A percentile compares a stretch with the other conserved stretches of the same genome.
These are phyloP conservation scores for Callithrix jacchus DNA, from an alignment of 2,113 vertebrate genomes.

Conservation along the genomic window DNA sequence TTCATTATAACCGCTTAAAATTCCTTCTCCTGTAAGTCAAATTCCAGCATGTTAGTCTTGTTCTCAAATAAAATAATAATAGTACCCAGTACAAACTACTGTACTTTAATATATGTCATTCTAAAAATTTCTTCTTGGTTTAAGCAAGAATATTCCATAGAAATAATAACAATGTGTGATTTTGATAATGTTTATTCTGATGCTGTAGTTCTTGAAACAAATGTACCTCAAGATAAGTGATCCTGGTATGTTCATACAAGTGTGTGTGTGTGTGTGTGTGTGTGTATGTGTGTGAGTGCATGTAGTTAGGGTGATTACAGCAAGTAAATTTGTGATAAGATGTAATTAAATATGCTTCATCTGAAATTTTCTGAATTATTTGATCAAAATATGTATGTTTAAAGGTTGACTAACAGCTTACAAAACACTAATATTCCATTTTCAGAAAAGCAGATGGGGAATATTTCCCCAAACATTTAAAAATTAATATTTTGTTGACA, in stretches of 20 bases:
- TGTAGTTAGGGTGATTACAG: neutral
- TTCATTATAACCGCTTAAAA: slow-evolving; percentile 1
- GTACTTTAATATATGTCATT: neutral
- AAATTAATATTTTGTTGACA: slow-evolving; percentile 13
- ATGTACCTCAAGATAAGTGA: neutral
- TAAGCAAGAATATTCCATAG: neutral
- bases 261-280: too few species aligned
- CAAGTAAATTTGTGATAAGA: neutral
- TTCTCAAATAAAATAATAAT: neutral
- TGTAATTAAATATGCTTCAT: neutral
- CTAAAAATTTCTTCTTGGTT: neutral
- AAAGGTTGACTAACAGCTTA: neutral
- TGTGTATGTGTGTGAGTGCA: too few species aligned
- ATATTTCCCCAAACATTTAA: neutral
- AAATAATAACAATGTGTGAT: neutral
- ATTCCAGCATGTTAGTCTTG: neutral
- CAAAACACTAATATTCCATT: neutral
- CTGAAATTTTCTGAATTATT: slow-evolving; percentile 17
- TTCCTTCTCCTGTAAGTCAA: slow-evolving; percentile 12
- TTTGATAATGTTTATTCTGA: neutral
- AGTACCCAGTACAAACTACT: neutral
- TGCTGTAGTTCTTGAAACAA: neutral
- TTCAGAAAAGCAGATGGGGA: neutral
- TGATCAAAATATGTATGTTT: neutral
- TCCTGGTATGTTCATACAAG: neutral